phyloP scores from a whole-genome alignment of 2,113 vertebrate genomes.

The Oreochromis tanganicae region DNA sequence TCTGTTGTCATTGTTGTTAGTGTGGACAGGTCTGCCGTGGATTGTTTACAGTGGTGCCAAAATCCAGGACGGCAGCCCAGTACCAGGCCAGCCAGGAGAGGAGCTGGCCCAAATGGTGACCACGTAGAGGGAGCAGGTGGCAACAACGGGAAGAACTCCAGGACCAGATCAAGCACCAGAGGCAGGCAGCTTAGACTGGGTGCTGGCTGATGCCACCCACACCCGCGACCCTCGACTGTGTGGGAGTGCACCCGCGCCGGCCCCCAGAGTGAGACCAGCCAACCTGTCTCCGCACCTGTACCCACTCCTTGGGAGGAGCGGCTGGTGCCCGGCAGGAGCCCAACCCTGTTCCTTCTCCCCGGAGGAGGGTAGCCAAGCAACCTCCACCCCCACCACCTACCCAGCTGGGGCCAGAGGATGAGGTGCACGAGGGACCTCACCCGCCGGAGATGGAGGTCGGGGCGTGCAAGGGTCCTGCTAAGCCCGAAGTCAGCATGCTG shows the following conservation, averaged over 20 bases:
- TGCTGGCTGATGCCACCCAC: accelerated
- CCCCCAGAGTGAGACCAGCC: neutral
- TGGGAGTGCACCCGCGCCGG: accelerated
- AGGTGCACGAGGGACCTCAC: neutral
- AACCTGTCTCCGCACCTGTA: neutral
- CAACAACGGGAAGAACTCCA: accelerated
- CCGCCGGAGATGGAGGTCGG: accelerated
- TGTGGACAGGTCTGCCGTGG: neutral
- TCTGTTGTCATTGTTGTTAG: neutral
- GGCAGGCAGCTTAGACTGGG: accelerated
- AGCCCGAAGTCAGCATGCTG: neutral
- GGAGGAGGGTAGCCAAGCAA: accelerated
- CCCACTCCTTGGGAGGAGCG: neutral
- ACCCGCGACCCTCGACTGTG: neutral
- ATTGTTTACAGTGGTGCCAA: neutral
- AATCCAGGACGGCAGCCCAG: too few species aligned
- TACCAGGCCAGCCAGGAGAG: too few species aligned
- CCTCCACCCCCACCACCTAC: neutral
- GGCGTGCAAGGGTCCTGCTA: neutral
- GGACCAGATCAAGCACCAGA: neutral
- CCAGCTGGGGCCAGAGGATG: neutral
- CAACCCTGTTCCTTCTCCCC: accelerated
- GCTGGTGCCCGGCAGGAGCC: neutral
- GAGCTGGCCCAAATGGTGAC: too few species aligned
- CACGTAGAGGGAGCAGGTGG: too few species aligned